Conservation (phyloP, 1,140 invertebrate species). For the Drosophila auraria region DNA sequence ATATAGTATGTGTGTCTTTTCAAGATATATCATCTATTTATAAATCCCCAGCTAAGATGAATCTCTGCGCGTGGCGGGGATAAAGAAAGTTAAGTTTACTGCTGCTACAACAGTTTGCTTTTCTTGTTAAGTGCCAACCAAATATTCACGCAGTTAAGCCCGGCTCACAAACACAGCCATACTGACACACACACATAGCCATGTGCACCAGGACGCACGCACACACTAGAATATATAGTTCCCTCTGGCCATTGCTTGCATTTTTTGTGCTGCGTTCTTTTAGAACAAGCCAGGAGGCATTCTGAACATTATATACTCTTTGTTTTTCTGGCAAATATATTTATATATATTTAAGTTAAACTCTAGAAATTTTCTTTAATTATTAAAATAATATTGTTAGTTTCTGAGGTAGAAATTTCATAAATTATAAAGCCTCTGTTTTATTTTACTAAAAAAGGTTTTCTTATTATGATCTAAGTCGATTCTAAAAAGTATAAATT, state of each 20-base stretch:
- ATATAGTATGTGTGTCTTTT: not conserved
- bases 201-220: not conserved
- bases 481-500: not conserved
- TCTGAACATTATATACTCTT: slow-evolving; percentile 41
- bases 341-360: too few relatives aligned
- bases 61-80: slow-evolving; percentile 13
- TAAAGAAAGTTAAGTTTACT: slow-evolving; percentile 49
- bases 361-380: too few relatives aligned
- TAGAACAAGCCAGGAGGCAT: slow-evolving; percentile 25
- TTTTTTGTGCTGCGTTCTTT: slow-evolving; percentile 57
- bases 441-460: not conserved
- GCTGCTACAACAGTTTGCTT: slow-evolving; percentile 45
- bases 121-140: slow-evolving; percentile 61
- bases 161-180: slow-evolving; percentile 27
- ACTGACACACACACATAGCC: slow-evolving; percentile 4
- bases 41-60: slow-evolving; percentile 17
- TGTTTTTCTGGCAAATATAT: not conserved
- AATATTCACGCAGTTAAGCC: slow-evolving; percentile 46
- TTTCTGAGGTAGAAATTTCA: too few relatives aligned
- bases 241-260: slow-evolving; percentile 34
- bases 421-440: not conserved
- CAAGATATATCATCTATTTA: not conserved
- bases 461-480: too few relatives aligned
- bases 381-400: not conserved
- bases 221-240: slow-evolving; percentile 7